Evolutionary conservation across 2,113 vertebrate genomes (phyloP).

Genomic region (Megaleporinus macrocephalus): DNA sequence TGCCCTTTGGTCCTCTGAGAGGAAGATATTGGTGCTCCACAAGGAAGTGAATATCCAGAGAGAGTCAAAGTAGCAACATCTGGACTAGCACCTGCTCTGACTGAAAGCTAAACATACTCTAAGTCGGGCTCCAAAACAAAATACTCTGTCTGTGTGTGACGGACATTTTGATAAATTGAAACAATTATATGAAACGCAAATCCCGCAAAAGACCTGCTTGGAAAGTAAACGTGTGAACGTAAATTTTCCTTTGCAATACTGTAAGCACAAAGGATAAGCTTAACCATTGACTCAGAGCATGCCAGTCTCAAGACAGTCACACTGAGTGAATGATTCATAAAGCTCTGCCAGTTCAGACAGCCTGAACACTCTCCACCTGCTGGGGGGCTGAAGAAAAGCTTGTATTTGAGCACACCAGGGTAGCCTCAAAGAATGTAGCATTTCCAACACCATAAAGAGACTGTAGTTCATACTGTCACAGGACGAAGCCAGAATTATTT

Average conservation of each 20-base stretch:
- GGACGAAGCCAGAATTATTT: constrained; percentile 75
- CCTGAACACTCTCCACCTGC: constrained; percentile 29
- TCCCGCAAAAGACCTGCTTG: not conserved
- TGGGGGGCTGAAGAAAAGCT: constrained; percentile 13
- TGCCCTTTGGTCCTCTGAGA: constrained; percentile 72
- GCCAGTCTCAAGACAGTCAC: not conserved
- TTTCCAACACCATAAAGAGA: constrained; percentile 74
- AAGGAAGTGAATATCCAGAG: constrained; percentile 49
- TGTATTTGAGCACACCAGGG: constrained; percentile 53
- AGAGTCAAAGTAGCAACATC: constrained; percentile 64
- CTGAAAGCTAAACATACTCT: constrained; percentile 8
- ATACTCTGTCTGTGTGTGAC: not conserved
- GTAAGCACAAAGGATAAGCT: constrained; percentile 9
- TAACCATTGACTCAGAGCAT: constrained; percentile 46
- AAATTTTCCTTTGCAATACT: not conserved
- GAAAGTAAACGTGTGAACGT: not conserved
- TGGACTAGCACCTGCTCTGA: constrained; percentile 67
- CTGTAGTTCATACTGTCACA: constrained; percentile 70
- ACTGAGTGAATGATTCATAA: constrained; percentile 42
- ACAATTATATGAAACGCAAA: not conserved
- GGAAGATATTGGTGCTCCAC: constrained; percentile 52
- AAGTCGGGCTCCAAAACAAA: constrained; percentile 20
- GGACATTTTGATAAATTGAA: not conserved
- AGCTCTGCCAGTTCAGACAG: not conserved
- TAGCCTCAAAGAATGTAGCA: constrained; percentile 71